Evolutionary conservation across 2,888 invertebrate genomes (phyloP), one percentile per base, ranked within the genome.

Genomic region (Galerucella nymphaeae): DNA sequence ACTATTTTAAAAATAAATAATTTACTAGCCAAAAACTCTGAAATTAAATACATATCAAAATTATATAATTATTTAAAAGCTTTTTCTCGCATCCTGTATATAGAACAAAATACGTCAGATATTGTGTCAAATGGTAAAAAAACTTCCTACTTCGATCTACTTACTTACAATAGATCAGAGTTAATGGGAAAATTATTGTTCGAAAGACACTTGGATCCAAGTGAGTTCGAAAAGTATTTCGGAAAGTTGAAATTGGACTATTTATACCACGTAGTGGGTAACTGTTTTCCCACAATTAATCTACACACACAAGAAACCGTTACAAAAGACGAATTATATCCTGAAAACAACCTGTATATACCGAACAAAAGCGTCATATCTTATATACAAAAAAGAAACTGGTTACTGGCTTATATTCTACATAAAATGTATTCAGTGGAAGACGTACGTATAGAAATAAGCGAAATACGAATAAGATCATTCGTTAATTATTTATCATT

Each of bases 161-260:
- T 91, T 38, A 87, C 88, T 55, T 86, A 86, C 73, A 88, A 88
- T 79, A 87, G 92, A 11, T 90, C 90, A 70, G 88, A 90, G 77
- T 88, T 92, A 70, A 90, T 92, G 77, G 91, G 92, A 2, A 90
- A 90, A 78, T 87, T 93, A 82, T 89, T 94, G 73, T 93, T 93
- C 80, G 90, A 91, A 73, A 89, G 91, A 79, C 89, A 91, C 72
- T 86, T 92, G 68, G 90, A 92, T 4, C 92, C 93, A 0, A 87
- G 90, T 2, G 90, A 91, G 80, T 90, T 94, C 71, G 94, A 94
- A 82, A 86, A 89, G 0, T 89, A 92, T 79, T 93, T 93, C 73
- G 89, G 89, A 45, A 91, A 91, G 78, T 84, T 94, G 18, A 92
- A 93, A 82, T 89, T 94, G 1, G 93, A 94, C 87, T 88, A 94